Evolutionary conservation across 2,888 invertebrate genomes (phyloP), one percentile per base, ranked within the genome.

Genomic region (Temnothorax rugatulus): DNA sequence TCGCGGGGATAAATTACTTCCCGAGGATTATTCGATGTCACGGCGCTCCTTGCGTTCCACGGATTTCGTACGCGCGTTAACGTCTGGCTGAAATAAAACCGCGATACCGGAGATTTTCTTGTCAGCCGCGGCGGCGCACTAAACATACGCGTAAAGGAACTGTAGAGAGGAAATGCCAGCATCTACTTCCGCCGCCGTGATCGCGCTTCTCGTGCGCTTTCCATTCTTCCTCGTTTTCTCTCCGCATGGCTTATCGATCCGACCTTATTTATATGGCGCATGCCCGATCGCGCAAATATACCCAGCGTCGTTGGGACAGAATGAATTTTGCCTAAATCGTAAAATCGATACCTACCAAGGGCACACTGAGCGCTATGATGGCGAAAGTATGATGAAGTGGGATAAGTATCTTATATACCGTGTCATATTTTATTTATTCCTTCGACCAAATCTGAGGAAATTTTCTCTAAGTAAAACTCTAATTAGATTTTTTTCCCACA

Each of bases 1-100:
- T 90, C 85, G 84, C 44, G 69, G 76, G 86, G 86, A 90, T 90
- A 90, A 88, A 86, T 90, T 88, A 86, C 91, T 87, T 88, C 88
- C 88, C 76, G 77, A 61, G 85, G 90, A 90, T 90, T 90, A 90
- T 86, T 81, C 85, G 89, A 86, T 83, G 77, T 74, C 84, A 61
- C 61, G 74, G 68, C 82, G 84, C 84, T 83, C 82, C 82, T 85
- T 84, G 82, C 86, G 81, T 57, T 47, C 11, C 25, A n/a, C 57
- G 84, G 79, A 88, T 89, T 85, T 77, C 63, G 75, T 38, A 34
- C 66, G 59, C 15, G 74, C 84, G 76, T 68, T 73, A 76, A 68
- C 52, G 57, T 63, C 82, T 63, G 68, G 38, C 64, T 81, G 83
- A 84, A 84, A 90, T 89, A 83, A 88, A 90, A 86, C 84, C 83